Base-by-base conservation (phyloP, 2,113 vertebrate genomes). In the Gorilla gorilla region DNA sequence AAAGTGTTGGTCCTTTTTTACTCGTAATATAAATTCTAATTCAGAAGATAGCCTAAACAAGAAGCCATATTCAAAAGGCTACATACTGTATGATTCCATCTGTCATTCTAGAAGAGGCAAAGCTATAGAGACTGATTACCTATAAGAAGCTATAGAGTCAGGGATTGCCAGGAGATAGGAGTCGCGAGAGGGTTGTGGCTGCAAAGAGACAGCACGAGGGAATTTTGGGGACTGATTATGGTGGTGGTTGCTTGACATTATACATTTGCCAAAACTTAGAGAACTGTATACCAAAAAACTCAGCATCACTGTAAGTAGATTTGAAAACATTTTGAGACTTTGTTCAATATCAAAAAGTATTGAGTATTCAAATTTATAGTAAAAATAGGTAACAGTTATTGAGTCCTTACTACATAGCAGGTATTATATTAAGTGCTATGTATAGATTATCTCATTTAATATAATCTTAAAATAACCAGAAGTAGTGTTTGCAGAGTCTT, bases 321-420 rank as follows among this genome's bases (percentile, higher is more conserved):
- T n/a, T 68, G 30, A 80, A 88, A 76, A 45, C 61, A 73, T 48
- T 43, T 93, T 89, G 40, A 90, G 40, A 35, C 35, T 85, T 95
- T 79, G 13, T 57, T 90, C 27, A 83, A 9, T 94, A 61, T 45
- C 78, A 32, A 68, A 93, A 84, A 95, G 32, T 38, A 70, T 40
- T 89, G 23, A n/a, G 25, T 88, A 94, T 97, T 68, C 64, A 89
- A 85, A 78, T 92, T 64, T 59, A n/a, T 64, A 40, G 78, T 35
- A 59, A 73, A 80, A 93, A 61, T 35, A 73, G 64, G 32, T 96
- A 87, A 52, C 45, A 73, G 83, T 55, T 93, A 35, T 92, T 84
- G 40, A 82, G 35, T 57, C 27, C 14, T 79, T 80, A 14, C 43
- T 85, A 9, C n/a, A 61, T 87, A 17, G 20, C 12, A 48, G 57